Conservation (phyloP, 1,140 invertebrate genomes). For the Drosophila ohnishii region DNA sequence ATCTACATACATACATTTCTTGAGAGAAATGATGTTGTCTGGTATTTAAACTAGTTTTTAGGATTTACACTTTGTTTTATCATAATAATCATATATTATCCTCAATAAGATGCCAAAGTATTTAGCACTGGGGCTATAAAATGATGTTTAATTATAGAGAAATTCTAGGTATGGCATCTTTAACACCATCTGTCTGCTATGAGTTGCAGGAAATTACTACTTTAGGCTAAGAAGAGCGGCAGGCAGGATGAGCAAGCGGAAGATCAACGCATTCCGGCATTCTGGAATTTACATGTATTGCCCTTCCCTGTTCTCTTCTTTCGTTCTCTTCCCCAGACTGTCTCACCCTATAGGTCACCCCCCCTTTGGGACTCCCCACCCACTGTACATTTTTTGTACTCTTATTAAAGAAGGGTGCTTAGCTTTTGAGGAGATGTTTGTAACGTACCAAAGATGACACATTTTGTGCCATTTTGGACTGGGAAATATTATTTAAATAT, state of each 20-base stretch:
- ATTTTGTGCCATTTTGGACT: too few relatives aligned
- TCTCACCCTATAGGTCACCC: slow-evolving; percentile 1
- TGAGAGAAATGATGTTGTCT: not conserved
- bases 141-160: not conserved
- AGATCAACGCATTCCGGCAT: slow-evolving; percentile 28
- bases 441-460: not conserved
- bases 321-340: not conserved
- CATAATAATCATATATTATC: too few relatives aligned
- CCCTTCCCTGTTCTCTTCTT: not conserved
- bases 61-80: not conserved
- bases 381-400: slow-evolving; percentile 10
- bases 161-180: not conserved
- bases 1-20: too few relatives aligned
- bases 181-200: slow-evolving; percentile 1
- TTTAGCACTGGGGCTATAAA: not conserved
- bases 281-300: slow-evolving; percentile 5
- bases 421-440: not conserved
- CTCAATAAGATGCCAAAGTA: not conserved
- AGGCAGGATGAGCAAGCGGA: not conserved
- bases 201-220: not conserved
- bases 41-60: slow-evolving; percentile 1
- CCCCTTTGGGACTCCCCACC: slow-evolving; percentile 1
- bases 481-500: not conserved
- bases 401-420: not conserved
- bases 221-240: not conserved